Evolutionary conservation across 2,797 vertebrate genomes (phyloP).

Genomic region (Distichodus sexfasciatus): DNA sequence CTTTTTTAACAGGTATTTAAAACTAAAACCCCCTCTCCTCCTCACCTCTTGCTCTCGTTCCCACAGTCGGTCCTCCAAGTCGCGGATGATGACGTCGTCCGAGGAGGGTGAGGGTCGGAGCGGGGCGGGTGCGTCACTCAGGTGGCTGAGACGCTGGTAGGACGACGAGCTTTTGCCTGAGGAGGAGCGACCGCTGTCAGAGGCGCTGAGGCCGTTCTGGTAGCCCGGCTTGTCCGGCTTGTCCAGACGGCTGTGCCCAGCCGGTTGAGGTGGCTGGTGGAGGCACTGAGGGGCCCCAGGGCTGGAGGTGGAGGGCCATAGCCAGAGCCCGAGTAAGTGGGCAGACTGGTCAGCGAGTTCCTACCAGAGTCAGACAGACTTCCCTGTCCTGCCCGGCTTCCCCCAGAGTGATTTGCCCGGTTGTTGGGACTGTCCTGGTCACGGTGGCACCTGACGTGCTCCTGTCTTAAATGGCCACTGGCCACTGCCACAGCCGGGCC

Average conservation of each 20-base stretch:
- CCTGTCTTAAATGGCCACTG: slow-evolving; percentile 27
- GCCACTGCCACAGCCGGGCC: slow-evolving; percentile 24
- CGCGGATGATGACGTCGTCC: slow-evolving; percentile 96
- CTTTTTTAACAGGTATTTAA: not conserved
- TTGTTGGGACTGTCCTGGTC: slow-evolving; percentile 69
- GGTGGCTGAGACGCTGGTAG: slow-evolving; percentile 90
- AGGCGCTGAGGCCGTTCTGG: slow-evolving; percentile 93
- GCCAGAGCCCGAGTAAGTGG: slow-evolving; percentile 85
- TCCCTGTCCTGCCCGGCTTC: slow-evolving; percentile 56
- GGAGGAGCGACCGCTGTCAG: slow-evolving; percentile 93
- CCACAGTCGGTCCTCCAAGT: slow-evolving; percentile 94
- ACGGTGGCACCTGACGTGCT: slow-evolving; percentile 72
- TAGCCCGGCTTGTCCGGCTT: slow-evolving; percentile 71
- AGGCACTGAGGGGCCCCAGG: slow-evolving; percentile 94
- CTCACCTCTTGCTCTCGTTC: slow-evolving; percentile 96
- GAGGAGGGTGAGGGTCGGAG: slow-evolving; percentile 90
- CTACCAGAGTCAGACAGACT: slow-evolving; percentile 96
- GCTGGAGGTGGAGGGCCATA: slow-evolving; percentile 89
- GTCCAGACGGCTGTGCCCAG: slow-evolving; percentile 83
- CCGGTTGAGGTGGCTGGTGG: slow-evolving; percentile 98
- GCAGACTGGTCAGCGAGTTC: slow-evolving; percentile 96
- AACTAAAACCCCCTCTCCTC: not conserved
- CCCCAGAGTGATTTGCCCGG: slow-evolving; percentile 24
- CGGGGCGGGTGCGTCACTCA: slow-evolving; percentile 83
- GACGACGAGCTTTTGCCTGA: slow-evolving; percentile 93